Base-by-base conservation (phyloP, 2,113 vertebrate species). In the Clupea harengus region DNA sequence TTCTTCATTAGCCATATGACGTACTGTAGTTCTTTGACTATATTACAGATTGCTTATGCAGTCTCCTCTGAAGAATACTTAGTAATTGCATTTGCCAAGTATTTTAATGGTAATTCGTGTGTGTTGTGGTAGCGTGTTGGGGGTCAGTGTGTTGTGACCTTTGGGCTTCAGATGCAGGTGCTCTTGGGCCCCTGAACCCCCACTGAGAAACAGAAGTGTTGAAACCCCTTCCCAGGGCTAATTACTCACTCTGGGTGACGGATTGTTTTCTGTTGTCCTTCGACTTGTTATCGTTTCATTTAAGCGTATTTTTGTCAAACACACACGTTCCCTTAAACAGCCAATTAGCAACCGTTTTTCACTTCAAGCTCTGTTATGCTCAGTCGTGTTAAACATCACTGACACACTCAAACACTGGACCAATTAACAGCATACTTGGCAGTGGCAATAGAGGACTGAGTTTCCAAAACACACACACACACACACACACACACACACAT, bases 251-350 rank as follows among this genome's bases (percentile, higher is more conserved):
- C 72, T 78, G 28, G 2, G 72, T 78, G 28, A 39, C 72, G 6
- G 72, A 4, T 78, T 78, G 72, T 17, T 39, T 78, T 78, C 72
- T 15, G 72, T 78, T 3, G 72, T 10, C 72, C 72, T 32, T 78
- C 32, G 11, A 15, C 32, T 39, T 78, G 72, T 78, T 78, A 39
- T 78, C 28, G 32, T 39, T 78, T 78, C 72, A 32, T 11, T 78
- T 78, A 78, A 78, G 72, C 28, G 13, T 78, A 32, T 78, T 78
- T 78, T 78, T 32, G 72, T 78, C 72, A 78, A 78, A 78, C 72
- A 78, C 72, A 78, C 72, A 78, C 72, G 28, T 78, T 39, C 28
- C 11, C 13, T 78, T 78, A 78, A 78, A 78, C 72, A 78, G 25
- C 72, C 72, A 78, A 78, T 78, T 78, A 78, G 72, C 28, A 78